phyloP scores from a whole-genome alignment of 2,797 vertebrate genomes.

The Loris lydekkerianus region DNA sequence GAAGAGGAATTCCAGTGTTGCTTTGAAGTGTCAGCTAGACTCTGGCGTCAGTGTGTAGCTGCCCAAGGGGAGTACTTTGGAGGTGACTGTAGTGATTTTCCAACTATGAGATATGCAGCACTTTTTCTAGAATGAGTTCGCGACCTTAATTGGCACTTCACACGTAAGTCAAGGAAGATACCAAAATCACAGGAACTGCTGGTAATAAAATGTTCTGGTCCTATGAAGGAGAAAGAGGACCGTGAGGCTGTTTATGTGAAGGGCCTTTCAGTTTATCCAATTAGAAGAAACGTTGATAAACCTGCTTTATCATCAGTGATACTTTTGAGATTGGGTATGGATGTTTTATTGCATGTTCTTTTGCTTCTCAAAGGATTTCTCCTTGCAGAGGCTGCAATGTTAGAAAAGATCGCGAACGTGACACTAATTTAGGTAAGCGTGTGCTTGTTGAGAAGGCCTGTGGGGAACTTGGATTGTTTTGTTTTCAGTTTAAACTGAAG shows the following conservation, averaged over 20 bases:
- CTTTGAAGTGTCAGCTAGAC: too few relatives aligned
- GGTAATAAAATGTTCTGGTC: background rate
- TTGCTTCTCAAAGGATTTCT: background rate
- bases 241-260: background rate
- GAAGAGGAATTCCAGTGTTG: too few relatives aligned
- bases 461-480: background rate
- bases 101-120: too few relatives aligned
- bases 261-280: background rate
- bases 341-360: background rate
- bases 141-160: background rate
- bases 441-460: background rate
- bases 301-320: background rate
- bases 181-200: background rate
- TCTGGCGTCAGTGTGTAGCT: too few relatives aligned
- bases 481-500: background rate
- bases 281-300: background rate
- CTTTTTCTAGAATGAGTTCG: too few relatives aligned
- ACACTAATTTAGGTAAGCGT: background rate
- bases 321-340: background rate
- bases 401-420: background rate
- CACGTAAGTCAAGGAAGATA: background rate
- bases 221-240: background rate
- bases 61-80: too few relatives aligned
- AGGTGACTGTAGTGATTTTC: too few relatives aligned
- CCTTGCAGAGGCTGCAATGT: background rate